These are phyloP conservation scores for Caretta caretta DNA, from an alignment of 2,113 vertebrate species.

Conservation along the genomic window DNA sequence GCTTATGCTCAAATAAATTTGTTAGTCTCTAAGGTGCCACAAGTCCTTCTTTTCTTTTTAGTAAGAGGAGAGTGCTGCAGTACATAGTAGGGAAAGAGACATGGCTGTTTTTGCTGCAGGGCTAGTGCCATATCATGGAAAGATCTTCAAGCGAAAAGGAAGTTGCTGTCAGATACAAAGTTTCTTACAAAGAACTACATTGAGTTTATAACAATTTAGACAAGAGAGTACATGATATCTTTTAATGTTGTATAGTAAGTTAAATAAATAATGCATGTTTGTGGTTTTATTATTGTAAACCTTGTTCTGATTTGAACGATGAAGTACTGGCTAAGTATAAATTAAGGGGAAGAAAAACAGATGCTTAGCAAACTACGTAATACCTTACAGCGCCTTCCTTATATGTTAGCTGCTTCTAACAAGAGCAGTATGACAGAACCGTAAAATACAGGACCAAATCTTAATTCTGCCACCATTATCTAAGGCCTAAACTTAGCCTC, in stretches of 20 bases:
- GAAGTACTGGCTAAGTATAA: not conserved
- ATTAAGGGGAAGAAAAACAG: not conserved
- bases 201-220: not conserved
- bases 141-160: not conserved
- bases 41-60: not conserved
- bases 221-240: not conserved
- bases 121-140: not conserved
- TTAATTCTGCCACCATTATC: slow-evolving; percentile 5
- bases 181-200: not conserved
- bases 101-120: rapidly evolving
- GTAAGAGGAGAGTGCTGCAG: not conserved
- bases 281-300: not conserved
- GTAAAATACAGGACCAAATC: not conserved
- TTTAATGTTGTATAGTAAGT: rapidly evolving
- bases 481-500: slow-evolving; percentile 20
- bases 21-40: too few species aligned
- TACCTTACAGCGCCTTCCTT: not conserved
- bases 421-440: not conserved
- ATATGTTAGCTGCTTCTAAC: not conserved
- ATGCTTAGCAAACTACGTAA: not conserved
- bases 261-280: not conserved
- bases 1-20: too few species aligned
- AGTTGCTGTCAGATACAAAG: not conserved
- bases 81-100: not conserved
- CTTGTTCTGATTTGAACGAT: not conserved